Base-by-base conservation (phyloP, 2,888 invertebrate species). In the Villa cingulata region DNA sequence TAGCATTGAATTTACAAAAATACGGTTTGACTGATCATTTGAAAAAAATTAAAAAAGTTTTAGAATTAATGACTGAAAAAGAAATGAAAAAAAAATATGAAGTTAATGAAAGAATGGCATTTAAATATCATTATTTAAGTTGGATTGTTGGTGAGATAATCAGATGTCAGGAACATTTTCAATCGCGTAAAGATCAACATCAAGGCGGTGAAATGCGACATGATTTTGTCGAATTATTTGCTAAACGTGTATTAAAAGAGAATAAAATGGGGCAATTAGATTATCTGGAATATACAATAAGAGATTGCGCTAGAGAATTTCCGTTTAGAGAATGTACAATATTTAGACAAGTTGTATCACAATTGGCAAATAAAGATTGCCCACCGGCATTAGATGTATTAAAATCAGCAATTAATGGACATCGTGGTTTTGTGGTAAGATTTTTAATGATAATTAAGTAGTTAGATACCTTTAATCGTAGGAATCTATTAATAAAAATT, bases 311-410 rank as follows among this genome's bases (percentile, higher is more conserved):
- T 0, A 75, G 89, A 52, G 86, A 89, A 61, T 98, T 95, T 65
- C 91, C 92, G 0, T 91, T 80, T 60, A 76, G 86, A 61, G 92
- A 96, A 61, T 86, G 89, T 57, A 83, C 87, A 12, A 80, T 96
- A 29, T 89, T 92, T 65, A 81, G 86, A 52, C 91, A 92, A 64
- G 76, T 81, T 1, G 79, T 87, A 3, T 74, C 83, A 2, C 82
- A 83, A 39, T 69, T 89, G 55, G 80, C 86, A 0, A 80, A 83
- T 50, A 80, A 80, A 58, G 84, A 88, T 56, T 59, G 64, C 3
- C 82, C 78, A 2, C 74, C 78, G 10, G 89, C 81, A 17, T 65
- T 82, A 55, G 74, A 76, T 7, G 80, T 88, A 4, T 75, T 95
- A 34, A 78, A 78, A 48, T 80, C 84, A 48, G 85, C 86, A 6